Percentiles rank a stretch among this genome's conserved stretches.
Evolutionary conservation across 37 sponge, comb jelly and placozoan species (phyloP).

Genomic region (Theonella swinhoei): DNA sequence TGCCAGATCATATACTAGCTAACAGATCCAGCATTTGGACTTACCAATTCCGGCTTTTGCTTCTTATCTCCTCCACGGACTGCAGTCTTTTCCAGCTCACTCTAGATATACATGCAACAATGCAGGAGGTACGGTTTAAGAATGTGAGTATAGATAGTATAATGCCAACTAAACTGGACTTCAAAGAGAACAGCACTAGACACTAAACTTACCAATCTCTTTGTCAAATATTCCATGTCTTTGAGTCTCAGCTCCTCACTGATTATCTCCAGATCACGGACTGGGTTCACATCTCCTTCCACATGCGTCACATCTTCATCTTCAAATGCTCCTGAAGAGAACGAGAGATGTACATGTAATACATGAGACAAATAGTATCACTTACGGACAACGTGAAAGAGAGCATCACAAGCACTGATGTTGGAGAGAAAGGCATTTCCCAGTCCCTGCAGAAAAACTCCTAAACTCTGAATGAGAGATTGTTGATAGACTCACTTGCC

Average conservation of each 20-base stretch:
- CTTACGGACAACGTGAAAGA: conserved; percentile 90
- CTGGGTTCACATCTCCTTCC: conserved; percentile 96
- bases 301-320: conserved; percentile 97
- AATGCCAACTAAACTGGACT: too few relatives aligned
- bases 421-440: conserved; percentile 98
- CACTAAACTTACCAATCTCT: conserved; percentile 60
- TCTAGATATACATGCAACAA: conserved; percentile 27
- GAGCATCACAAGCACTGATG: conserved; percentile 95
- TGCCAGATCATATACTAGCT: too few relatives aligned
- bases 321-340: conserved; percentile 86
- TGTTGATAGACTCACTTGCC: conserved; percentile 52
- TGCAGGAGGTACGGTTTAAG: conserved; percentile 4
- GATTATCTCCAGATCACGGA: conserved; percentile 94
- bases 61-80: conserved; percentile 89
- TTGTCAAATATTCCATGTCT: conserved; percentile 68
- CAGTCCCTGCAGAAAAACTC: conserved; percentile 69
- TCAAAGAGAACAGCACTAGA: too few relatives aligned
- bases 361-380: not conserved
- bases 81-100: conserved; percentile 72
- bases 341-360: not conserved
- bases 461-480: not conserved
- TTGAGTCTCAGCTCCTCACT: conserved; percentile 86
- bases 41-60: conserved; percentile 80
- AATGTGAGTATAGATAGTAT: too few relatives aligned
- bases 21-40: conserved; percentile 9